Base-by-base conservation (phyloP, 2,888 invertebrate genomes). In the Nebria brevicollis region DNA sequence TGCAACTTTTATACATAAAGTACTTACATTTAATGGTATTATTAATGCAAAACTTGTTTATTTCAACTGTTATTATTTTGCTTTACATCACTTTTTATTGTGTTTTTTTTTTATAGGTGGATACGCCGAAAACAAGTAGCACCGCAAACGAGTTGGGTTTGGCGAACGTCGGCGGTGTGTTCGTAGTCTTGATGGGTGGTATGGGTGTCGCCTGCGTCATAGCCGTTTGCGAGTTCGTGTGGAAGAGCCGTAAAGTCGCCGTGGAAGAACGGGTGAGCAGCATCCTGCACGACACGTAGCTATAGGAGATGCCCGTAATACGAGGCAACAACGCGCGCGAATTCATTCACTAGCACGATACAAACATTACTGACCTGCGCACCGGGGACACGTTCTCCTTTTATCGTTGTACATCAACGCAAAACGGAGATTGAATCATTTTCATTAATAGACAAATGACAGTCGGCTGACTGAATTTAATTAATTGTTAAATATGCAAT, bases 151-250 rank as follows among this genome's bases (percentile, higher is more conserved):
- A 96, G 89, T 91, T 98, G 83, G 97, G 97, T 0, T 91, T 99
- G 85, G 97, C 97, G 64, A 98, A 99, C 90, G 97, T 98, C 34
- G 98, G 98, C 66, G 98, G 98, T 4, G 97, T 98, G 5, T 98
- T 98, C 89, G 97, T 98, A n/a, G 97, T 98, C 0, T 92, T 98
- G 77, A 95, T 97, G 94, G 96, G 95, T 64, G 97, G 97, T 2
- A 95, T 96, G 94, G 95, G 95, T 5, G 94, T 97, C 72, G 97
- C 97, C 4, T 96, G 96, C 87, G 95, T 97, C 83, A 96, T 97
- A 85, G 97, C 98, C 15, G 96, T 98, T 82, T 95, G 97, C 88
- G 98, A 98, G 89, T 98, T 98, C 89, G 95, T 97, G 20, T 97
- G 97, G 97, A 98, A 97, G 90, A 96, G 97, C 70, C 92, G 97